phyloP scores from a whole-genome alignment of 2,888 invertebrate species.

The Oligia fasciuncula region DNA sequence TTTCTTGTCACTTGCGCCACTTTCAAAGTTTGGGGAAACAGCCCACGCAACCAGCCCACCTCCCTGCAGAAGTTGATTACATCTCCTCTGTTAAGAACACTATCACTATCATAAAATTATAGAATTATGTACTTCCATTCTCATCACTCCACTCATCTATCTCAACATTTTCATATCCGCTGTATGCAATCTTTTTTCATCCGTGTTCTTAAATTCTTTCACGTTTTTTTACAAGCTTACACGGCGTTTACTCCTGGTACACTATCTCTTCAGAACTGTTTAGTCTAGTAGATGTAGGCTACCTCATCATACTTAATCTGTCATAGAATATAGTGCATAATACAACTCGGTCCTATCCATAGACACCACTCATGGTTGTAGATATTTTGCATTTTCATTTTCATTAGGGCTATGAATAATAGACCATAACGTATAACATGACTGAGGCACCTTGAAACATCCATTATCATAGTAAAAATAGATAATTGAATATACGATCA shows the following conservation, averaged over 20 bases:
- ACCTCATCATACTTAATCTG: background rate
- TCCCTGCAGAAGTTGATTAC: too few species aligned
- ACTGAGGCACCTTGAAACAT: background rate
- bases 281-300: conserved; percentile 4
- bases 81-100: too few species aligned
- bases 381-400: background rate
- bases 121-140: background rate
- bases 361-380: background rate
- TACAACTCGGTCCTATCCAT: background rate
- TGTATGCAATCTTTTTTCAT: background rate
- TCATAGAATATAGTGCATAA: background rate
- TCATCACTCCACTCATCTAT: background rate
- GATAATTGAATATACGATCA: background rate
- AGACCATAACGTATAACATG: too few species aligned
- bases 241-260: conserved; percentile 50
- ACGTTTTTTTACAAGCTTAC: conserved; percentile 48
- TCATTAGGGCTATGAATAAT: background rate
- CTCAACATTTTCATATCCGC: background rate
- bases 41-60: too few species aligned
- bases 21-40: too few species aligned
- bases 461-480: background rate
- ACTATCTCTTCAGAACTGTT: conserved; percentile 3
- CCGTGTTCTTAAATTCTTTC: background rate
- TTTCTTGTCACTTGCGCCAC: too few species aligned
- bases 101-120: too few species aligned